These are phyloP conservation scores for Ptyas mucosa DNA, from an alignment of 2,113 vertebrate genomes.

Conservation along the genomic window DNA sequence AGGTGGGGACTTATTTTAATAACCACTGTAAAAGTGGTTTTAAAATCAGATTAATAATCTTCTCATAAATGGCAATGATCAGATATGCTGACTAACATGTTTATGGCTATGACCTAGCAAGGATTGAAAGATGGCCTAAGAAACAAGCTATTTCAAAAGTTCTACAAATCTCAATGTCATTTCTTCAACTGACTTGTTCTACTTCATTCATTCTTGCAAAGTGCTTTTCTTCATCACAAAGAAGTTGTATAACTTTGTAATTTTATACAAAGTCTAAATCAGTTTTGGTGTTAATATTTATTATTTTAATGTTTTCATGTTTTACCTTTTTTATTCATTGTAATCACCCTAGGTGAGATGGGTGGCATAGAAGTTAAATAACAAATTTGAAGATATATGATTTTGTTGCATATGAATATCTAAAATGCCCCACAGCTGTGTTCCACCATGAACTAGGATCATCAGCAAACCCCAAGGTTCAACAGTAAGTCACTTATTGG, in stretches of 20 bases:
- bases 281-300: background rate
- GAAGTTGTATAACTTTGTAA: background rate
- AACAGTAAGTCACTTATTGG: background rate
- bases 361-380: background rate
- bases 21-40: background rate
- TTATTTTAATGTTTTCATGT: background rate
- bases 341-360: background rate
- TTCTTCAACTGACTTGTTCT: background rate
- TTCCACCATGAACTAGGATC: background rate
- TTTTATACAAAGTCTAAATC: background rate
- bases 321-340: background rate
- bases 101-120: background rate
- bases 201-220: background rate
- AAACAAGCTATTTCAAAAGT: background rate
- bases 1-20: background rate
- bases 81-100: background rate
- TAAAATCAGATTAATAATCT: background rate
- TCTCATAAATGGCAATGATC: background rate
- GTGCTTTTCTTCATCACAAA: background rate
- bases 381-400: background rate
- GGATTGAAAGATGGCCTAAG: background rate
- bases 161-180: background rate
- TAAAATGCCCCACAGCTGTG: background rate
- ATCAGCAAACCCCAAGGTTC: background rate
- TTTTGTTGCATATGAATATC: background rate